Base-by-base conservation (phyloP, 2,888 invertebrate genomes). In the Megaustenia siamemsis region DNA sequence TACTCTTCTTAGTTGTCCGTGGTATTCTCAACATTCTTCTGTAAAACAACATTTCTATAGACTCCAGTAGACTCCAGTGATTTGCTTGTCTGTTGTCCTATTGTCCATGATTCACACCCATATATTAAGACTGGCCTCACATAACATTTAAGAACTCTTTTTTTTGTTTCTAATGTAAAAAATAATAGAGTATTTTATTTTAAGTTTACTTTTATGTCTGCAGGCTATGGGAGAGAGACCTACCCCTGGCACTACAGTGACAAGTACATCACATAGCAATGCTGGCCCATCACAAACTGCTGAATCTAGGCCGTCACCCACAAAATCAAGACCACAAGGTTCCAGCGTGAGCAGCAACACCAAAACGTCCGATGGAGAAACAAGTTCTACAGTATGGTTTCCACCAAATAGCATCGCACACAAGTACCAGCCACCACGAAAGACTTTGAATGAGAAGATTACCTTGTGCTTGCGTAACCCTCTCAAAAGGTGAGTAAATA, bases 331-430 rank as follows among this genome's bases (percentile, higher is more conserved):
- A 10, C n/a, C 12, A 18, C 43, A n/a, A 2, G 45, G 45, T 28
- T 71, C 24, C 28, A 78, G 60, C 21, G 45, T 0, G 10, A 40
- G 38, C 40, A 66, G n/a, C 35, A 60, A 28, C 6, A 10, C 28
- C 0, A 43, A 43, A 28, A 32, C 63, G 4, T 56, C 77, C n/a
- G 53, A 56, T 38, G 12, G 35, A 56, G 56, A 53, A 35, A 56
- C 76, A 3, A 76, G 76, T 35, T 45, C 84, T 15, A 40, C 75
- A 0, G 80, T 75, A 0, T 84, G 80, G 79, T 84, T 80, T 38
- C 84, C 84, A 45, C 84, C 84, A 21, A 84, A 84, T 53, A 84
- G 84, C 56, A 73, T 80, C 21, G 84, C 84, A 6, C 84, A 84
- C 43, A 71, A 80, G 40, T 71, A 78, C 35, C 84, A 43, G 40